These are phyloP conservation scores for Acanthurus tractus DNA, from an alignment of 2,797 vertebrate genomes.

Conservation along the genomic window DNA sequence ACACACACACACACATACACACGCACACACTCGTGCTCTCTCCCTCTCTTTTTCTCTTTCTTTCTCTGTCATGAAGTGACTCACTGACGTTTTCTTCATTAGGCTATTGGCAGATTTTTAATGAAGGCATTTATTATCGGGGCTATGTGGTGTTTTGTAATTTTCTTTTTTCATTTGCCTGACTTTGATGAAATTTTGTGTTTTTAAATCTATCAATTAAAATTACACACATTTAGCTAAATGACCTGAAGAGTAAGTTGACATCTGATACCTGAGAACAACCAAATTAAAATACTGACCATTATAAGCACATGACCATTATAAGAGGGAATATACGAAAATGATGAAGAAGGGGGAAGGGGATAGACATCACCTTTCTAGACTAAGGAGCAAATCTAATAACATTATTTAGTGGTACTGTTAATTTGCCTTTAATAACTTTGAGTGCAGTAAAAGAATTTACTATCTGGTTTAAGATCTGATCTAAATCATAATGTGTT, in stretches of 20 bases:
- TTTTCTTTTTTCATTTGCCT: background rate
- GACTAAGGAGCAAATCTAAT: too few species aligned
- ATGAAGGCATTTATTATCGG: slow-evolving; percentile 7
- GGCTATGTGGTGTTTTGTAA: background rate
- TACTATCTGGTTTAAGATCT: too few species aligned
- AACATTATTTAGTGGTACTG: too few species aligned
- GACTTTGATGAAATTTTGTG: background rate
- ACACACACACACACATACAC: background rate
- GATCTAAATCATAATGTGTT: too few species aligned
- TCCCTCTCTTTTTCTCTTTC: background rate
- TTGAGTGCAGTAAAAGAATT: too few species aligned
- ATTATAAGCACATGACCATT: background rate
- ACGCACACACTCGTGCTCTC: background rate
- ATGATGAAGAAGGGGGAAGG: background rate
- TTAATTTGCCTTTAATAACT: too few species aligned
- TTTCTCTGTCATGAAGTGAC: slow-evolving; percentile 18
- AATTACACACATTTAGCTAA: background rate
- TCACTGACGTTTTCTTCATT: slow-evolving; percentile 37
- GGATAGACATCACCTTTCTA: background rate
- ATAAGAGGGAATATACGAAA: background rate
- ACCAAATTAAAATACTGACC: background rate
- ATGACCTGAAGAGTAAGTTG: background rate
- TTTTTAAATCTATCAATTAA: background rate
- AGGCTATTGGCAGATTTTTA: slow-evolving; percentile 27
- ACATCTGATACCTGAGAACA: background rate